Evolutionary conservation across 2,113 vertebrate species (phyloP).

Genomic region (Madoqua kirkii): DNA sequence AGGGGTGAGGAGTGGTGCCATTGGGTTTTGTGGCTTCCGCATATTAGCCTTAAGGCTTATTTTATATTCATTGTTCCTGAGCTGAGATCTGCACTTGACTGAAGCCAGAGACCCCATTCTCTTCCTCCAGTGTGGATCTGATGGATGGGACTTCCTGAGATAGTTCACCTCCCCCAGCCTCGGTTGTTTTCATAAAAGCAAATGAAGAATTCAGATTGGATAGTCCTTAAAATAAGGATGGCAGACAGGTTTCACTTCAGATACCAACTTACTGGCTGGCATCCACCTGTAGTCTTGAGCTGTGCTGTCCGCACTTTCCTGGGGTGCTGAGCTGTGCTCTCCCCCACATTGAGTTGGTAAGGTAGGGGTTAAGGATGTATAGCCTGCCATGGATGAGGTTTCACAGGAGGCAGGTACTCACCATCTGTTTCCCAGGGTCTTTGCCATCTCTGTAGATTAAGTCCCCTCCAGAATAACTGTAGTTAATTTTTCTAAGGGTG

Average conservation of each 20-base stretch:
- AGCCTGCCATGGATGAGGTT: neutral
- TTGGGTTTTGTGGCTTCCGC: neutral
- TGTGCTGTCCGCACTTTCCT: neutral
- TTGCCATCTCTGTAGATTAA: neutral
- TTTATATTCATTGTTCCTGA: neutral
- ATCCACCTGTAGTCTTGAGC: neutral
- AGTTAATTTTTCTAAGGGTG: neutral
- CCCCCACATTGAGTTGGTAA: neutral
- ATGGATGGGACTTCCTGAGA: neutral
- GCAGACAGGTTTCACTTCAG: neutral
- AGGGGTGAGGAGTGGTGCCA: neutral
- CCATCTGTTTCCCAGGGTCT: neutral
- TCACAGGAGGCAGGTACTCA: neutral
- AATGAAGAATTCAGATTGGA: neutral
- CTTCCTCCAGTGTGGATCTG: neutral
- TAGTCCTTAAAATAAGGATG: neutral
- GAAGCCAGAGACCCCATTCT: neutral
- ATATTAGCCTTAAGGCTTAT: neutral
- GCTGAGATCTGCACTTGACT: neutral
- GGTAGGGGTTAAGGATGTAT: accelerated
- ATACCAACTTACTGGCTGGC: neutral
- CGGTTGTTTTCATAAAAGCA: neutral
- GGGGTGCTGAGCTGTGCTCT: neutral
- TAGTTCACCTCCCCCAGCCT: neutral
- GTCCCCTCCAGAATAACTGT: neutral